Conservation (phyloP, 2,113 vertebrate species). For the Sisor rabdophorus region DNA sequence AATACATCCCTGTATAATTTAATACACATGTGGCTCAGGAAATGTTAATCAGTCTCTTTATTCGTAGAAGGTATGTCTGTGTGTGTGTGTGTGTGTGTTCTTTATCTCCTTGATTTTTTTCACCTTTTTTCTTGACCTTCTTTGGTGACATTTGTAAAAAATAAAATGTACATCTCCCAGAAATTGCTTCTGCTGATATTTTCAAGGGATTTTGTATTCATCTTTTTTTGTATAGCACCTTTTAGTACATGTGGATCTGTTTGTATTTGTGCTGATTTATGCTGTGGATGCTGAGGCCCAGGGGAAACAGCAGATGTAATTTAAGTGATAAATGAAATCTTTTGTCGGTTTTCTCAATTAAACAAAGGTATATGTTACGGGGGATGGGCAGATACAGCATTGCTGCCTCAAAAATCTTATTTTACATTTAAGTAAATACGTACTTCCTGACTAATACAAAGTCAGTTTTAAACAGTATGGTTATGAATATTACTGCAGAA, state of each 20-base stretch:
- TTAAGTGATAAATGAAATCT: constrained; percentile 24
- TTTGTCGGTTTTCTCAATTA: constrained; percentile 12
- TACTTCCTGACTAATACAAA: no score
- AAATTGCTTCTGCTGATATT: constrained; percentile 19
- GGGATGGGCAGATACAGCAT: neutral
- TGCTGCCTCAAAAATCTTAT: no score
- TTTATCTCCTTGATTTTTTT: constrained; percentile 18
- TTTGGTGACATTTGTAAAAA: constrained; percentile 9
- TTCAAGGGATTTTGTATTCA: constrained; percentile 6
- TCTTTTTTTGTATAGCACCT: constrained; percentile 17
- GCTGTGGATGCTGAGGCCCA: constrained; percentile 25
- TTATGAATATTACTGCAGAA: no score
- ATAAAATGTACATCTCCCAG: constrained; percentile 13
- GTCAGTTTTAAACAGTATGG: no score
- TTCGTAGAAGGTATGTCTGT: neutral
- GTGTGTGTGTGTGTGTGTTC: constrained; percentile 1
- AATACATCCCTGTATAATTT: neutral
- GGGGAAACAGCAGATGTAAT: constrained; percentile 37
- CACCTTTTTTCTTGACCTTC: constrained; percentile 20
- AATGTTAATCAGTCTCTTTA: neutral
- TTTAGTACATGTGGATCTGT: constrained; percentile 21
- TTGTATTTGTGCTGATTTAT: constrained; percentile 23
- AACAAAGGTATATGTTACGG: constrained; percentile 1
- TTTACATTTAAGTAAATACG: no score
- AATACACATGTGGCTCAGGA: neutral